Evolutionary conservation across 2,797 vertebrate genomes (phyloP).

Genomic region (Rousettus madagascariensis): DNA sequence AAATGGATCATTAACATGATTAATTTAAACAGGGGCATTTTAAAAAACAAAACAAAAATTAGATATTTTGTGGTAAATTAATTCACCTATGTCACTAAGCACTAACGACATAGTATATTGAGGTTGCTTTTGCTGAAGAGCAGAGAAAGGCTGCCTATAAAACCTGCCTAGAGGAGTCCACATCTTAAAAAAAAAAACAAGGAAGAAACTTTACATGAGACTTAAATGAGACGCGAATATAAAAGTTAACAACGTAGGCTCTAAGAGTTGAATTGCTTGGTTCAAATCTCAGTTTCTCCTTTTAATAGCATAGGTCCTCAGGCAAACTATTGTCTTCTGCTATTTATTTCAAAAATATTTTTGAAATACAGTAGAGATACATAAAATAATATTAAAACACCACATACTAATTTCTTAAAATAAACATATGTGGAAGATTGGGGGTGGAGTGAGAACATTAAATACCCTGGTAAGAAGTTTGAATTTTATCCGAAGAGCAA

Average conservation of each 20-base stretch:
- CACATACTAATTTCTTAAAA: not conserved
- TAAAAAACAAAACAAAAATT: not conserved
- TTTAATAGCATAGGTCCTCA: not conserved
- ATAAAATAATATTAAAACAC: not conserved
- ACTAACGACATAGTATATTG: not conserved
- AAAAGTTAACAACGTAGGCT: not conserved
- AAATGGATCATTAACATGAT: slow-evolving; percentile 17
- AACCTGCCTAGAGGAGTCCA: not conserved
- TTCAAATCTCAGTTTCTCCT: not conserved
- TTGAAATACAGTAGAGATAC: not conserved
- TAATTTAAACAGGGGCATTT: not conserved
- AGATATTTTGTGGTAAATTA: slow-evolving; percentile 7
- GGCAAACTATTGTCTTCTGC: not conserved
- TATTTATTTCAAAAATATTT: not conserved
- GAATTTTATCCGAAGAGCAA: not conserved
- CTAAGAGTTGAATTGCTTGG: not conserved
- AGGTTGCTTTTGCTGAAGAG: not conserved
- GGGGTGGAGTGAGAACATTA: not conserved
- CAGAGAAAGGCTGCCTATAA: not conserved
- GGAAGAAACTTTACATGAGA: not conserved
- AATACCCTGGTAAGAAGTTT: not conserved
- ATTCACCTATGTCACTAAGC: not conserved
- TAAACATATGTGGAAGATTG: not conserved
- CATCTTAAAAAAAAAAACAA: not conserved
- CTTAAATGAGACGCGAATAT: not conserved